A percentile compares a stretch with the other conserved stretches of the same genome.
Conservation (phyloP, 2,797 vertebrate genomes). For the Knipowitschia caucasica region DNA sequence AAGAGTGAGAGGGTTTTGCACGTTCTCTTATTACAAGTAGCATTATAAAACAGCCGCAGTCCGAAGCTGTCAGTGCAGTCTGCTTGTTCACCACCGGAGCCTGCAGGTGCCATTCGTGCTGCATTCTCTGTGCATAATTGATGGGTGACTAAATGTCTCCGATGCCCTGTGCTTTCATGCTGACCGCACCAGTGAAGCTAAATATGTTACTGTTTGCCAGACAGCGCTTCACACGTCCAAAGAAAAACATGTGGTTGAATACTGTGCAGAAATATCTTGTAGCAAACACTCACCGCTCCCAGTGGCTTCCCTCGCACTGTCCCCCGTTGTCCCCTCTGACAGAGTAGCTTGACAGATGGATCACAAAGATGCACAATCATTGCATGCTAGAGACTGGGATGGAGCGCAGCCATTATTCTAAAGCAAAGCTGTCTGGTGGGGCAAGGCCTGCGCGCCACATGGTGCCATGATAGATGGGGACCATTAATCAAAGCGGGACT, state of each 20-base stretch:
- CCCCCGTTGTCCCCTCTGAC: slow-evolving; percentile 65
- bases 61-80: background rate
- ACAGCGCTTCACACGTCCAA: slow-evolving; percentile 44
- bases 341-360: slow-evolving; percentile 65
- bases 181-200: slow-evolving; percentile 45
- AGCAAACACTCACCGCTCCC: slow-evolving; percentile 37
- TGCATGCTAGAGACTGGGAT: slow-evolving; percentile 61
- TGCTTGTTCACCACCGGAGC: slow-evolving; percentile 26
- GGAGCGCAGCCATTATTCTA: slow-evolving; percentile 77
- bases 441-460: slow-evolving; percentile 65
- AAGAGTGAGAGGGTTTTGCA: too few species aligned
- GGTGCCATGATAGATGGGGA: slow-evolving; percentile 75
- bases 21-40: background rate
- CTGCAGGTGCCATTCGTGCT: slow-evolving; percentile 51
- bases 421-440: slow-evolving; percentile 75
- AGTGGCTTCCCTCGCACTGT: slow-evolving; percentile 48
- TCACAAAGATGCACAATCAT: slow-evolving; percentile 74
- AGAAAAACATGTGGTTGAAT: slow-evolving; percentile 43
- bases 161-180: slow-evolving; percentile 52
- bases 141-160: slow-evolving; percentile 59
- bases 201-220: slow-evolving; percentile 59
- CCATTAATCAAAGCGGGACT: slow-evolving; percentile 76
- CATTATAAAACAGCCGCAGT: background rate
- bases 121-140: slow-evolving; percentile 53
- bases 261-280: slow-evolving; percentile 47